Percentiles rank a stretch among this genome's conserved stretches.
Evolutionary conservation across 2,888 invertebrate species (phyloP).

Genomic region (Troilus luridus): DNA sequence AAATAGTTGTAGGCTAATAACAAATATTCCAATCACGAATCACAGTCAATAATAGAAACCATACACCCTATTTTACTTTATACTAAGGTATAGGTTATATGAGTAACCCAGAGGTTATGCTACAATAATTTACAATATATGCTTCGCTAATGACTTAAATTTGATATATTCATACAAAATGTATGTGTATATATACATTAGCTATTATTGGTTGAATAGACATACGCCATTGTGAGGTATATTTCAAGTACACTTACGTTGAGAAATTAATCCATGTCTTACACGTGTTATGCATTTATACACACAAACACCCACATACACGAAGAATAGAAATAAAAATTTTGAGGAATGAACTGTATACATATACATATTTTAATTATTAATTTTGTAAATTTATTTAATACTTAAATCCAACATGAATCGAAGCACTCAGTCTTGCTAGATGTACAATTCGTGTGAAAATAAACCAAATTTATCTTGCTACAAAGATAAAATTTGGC

Average conservation of each 20-base stretch:
- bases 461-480: slow-evolving; percentile 56
- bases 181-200: slow-evolving; percentile 48
- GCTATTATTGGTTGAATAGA: slow-evolving; percentile 56
- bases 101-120: slow-evolving; percentile 43
- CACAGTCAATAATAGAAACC: slow-evolving; percentile 58
- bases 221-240: slow-evolving; percentile 54
- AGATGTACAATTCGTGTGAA: slow-evolving; percentile 51
- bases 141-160: slow-evolving; percentile 49
- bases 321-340: slow-evolving; percentile 3
- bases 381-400: neutral
- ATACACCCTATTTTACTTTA: slow-evolving; percentile 53
- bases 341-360: slow-evolving; percentile 39
- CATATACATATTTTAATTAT: neutral
- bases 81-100: slow-evolving; percentile 52
- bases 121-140: slow-evolving; percentile 57
- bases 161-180: slow-evolving; percentile 56
- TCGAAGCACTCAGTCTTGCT: slow-evolving; percentile 49
- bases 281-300: neutral
- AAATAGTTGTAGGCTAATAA: slow-evolving; percentile 57
- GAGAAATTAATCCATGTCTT: neutral
- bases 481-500: slow-evolving; percentile 54
- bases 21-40: slow-evolving; percentile 56
- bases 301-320: neutral
- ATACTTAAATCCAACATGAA: slow-evolving; percentile 25
- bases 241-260: slow-evolving; percentile 32